Percentiles rank a stretch among this genome's conserved stretches.
Evolutionary conservation across 2,797 vertebrate species (phyloP).

Genomic region (Myripristis murdjan): DNA sequence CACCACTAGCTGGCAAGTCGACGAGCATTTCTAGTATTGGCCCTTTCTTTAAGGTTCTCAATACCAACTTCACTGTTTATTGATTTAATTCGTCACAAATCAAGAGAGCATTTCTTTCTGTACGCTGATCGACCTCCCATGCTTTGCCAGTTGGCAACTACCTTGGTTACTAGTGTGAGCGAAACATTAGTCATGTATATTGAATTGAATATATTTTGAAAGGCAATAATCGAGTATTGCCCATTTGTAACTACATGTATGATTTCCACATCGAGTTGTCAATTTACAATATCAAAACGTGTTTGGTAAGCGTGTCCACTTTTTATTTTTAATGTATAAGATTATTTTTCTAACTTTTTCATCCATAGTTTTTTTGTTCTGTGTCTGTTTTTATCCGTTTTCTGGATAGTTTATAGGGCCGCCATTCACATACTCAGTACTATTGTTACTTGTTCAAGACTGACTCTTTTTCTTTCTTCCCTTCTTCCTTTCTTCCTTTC

Average conservation of each 20-base stretch:
- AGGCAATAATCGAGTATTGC: conserved; percentile 64
- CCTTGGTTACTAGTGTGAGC: conserved; percentile 85
- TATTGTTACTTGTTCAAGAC: conserved; percentile 54
- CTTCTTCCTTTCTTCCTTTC: too few relatives aligned
- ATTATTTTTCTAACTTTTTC: conserved; percentile 82
- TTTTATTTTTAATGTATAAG: conserved; percentile 70
- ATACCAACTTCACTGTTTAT: conserved; percentile 67
- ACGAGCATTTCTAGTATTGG: conserved; percentile 61
- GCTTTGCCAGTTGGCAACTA: conserved; percentile 85
- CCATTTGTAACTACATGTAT: conserved; percentile 75
- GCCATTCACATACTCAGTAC: conserved; percentile 66
- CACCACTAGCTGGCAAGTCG: conserved; percentile 57
- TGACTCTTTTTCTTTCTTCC: too few relatives aligned
- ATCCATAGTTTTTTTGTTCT: conserved; percentile 71
- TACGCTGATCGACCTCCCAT: conserved; percentile 46
- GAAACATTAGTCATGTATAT: conserved; percentile 75
- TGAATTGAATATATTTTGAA: conserved; percentile 80
- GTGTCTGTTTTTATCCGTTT: conserved; percentile 76
- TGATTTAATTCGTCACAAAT: conserved; percentile 55
- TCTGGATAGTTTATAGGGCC: conserved; percentile 81
- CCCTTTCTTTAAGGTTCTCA: conserved; percentile 52
- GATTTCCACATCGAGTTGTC: conserved; percentile 70
- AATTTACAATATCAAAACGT: conserved; percentile 62
- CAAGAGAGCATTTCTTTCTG: conserved; percentile 47
- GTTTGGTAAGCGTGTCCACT: conserved; percentile 72